Conservation (phyloP, 2,888 invertebrate species). For the Yponomeuta malinellus region DNA sequence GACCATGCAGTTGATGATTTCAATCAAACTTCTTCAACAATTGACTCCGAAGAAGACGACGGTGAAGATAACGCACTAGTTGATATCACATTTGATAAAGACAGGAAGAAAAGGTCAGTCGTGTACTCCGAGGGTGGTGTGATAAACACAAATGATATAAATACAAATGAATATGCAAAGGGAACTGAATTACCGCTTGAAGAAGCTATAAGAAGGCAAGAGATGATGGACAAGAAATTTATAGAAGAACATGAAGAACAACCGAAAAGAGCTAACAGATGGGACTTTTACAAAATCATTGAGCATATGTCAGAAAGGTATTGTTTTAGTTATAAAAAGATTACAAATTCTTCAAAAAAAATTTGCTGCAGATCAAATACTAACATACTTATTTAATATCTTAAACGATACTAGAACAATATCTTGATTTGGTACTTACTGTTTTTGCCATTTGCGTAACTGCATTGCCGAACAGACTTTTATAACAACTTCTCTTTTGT, state of each 20-base stretch:
- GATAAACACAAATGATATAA: constrained; percentile 31
- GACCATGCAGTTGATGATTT: not conserved
- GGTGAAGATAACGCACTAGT: constrained; percentile 51
- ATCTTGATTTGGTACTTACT: too few species aligned
- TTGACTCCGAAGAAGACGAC: constrained; percentile 31
- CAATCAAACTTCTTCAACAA: constrained; percentile 15
- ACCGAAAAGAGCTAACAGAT: constrained; percentile 70
- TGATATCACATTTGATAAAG: constrained; percentile 56
- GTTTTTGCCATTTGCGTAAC: too few species aligned
- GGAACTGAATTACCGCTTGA: constrained; percentile 50
- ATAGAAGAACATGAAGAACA: constrained; percentile 36
- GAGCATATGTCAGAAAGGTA: constrained; percentile 77
- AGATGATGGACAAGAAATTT: constrained; percentile 55
- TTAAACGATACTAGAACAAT: too few species aligned
- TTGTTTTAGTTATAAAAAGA: constrained; percentile 20
- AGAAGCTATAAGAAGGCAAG: constrained; percentile 68
- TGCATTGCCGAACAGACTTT: too few species aligned
- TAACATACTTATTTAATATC: too few species aligned
- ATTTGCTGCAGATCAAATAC: too few species aligned
- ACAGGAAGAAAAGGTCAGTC: constrained; percentile 47
- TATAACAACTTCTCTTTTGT: too few species aligned
- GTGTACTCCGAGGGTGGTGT: constrained; percentile 55
- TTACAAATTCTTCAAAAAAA: not conserved
- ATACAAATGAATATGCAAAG: constrained; percentile 29
- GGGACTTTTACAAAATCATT: constrained; percentile 80